These are phyloP conservation scores for Meloidogyne exigua DNA, from an alignment of 1,140 invertebrate genomes.

Conservation along the genomic window DNA sequence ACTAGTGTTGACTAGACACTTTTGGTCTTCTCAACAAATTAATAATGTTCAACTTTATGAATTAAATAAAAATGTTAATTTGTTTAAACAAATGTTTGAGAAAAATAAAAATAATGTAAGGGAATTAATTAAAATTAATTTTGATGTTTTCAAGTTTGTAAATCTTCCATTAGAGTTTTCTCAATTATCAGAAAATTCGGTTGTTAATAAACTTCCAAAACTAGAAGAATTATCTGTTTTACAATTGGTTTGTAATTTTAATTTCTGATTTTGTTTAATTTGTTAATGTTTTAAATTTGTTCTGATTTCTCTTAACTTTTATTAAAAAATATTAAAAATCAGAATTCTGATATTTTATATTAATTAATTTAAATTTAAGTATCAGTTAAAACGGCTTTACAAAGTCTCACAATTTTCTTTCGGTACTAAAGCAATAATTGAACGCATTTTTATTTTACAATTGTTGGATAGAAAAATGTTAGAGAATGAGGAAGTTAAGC, in stretches of 20 bases:
- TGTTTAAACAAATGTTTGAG: not conserved
- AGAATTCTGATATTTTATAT: not conserved
- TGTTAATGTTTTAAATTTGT: no score
- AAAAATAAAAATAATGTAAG: not conserved
- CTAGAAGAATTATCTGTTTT: not conserved
- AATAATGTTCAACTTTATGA: not conserved
- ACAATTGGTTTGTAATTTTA: not conserved
- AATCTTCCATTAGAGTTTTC: not conserved
- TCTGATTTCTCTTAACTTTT: no score
- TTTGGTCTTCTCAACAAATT: slow-evolving; percentile 1
- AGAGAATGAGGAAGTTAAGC: not conserved
- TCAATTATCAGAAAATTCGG: not conserved
- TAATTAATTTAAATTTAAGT: not conserved
- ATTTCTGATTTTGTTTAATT: not conserved
- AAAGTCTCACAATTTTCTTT: not conserved
- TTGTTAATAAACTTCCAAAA: not conserved
- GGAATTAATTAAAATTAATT: not conserved
- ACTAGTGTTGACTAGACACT: not conserved
- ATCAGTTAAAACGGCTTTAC: not conserved
- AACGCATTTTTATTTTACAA: not conserved
- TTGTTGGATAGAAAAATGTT: not conserved
- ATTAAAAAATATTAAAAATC: not conserved
- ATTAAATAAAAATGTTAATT: not conserved
- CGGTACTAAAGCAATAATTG: not conserved
- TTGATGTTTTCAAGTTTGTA: not conserved